Conservation (phyloP, 23 tunicate genomes). For the Trididemnum miniatum region DNA sequence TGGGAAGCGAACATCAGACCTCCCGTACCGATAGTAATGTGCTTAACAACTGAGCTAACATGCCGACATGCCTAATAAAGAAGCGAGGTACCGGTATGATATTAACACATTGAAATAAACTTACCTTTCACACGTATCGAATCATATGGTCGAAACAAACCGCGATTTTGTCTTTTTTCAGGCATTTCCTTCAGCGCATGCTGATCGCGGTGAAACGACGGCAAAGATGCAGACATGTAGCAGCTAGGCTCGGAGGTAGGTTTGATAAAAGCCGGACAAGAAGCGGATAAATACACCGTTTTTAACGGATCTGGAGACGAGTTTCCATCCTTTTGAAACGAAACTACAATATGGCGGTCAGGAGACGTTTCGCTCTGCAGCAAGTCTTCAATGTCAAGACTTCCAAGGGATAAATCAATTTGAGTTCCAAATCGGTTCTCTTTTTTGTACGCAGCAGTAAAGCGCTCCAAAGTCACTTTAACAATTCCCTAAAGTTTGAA, state of each 20-base stretch:
- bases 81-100: no score
- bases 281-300: conserved; percentile 61
- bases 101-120: no score
- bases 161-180: conserved; percentile 1
- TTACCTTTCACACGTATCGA: conserved; percentile 13
- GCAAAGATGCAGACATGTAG: conserved; percentile 60
- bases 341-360: conserved; percentile 63
- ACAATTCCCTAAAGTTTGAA: conserved; percentile 67
- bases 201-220: conserved; percentile 21
- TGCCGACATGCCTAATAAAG: no score
- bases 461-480: conserved; percentile 70
- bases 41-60: no score
- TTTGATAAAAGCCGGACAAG: conserved; percentile 57
- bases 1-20: no score
- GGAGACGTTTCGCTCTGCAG: conserved; percentile 40
- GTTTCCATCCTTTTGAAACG: neutral
- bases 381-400: conserved; percentile 82
- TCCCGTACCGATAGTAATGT: no score
- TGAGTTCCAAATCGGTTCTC: conserved; percentile 71
- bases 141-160: conserved; percentile 59
- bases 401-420: conserved; percentile 78
- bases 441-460: conserved; percentile 62
- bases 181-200: neutral
- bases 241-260: conserved; percentile 17
- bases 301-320: neutral